A percentile compares a stretch with the other conserved stretches of the same genome.
Conservation (phyloP, 2,888 invertebrate genomes). For the Patella depressa region DNA sequence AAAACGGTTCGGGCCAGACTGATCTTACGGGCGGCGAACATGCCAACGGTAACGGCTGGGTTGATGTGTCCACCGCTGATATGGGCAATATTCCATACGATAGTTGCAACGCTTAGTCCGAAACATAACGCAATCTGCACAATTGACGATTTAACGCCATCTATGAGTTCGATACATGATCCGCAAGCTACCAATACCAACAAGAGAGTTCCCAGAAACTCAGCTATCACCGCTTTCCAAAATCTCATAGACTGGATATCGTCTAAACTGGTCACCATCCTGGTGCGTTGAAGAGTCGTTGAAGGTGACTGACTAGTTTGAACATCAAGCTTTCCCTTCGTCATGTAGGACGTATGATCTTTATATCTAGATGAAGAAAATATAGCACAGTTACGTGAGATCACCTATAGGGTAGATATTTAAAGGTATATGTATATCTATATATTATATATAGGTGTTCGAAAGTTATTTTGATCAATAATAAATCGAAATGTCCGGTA, state of each 20-base stretch:
- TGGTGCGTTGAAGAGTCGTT: conserved; percentile 14
- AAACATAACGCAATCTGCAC: conserved; percentile 88
- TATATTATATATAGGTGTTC: too few relatives aligned
- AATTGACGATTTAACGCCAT: conserved; percentile 27
- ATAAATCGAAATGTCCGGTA: too few relatives aligned
- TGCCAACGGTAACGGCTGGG: conserved; percentile 90
- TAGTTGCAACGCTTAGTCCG: conserved; percentile 88
- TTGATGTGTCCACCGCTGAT: conserved; percentile 93
- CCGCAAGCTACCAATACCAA: conserved; percentile 90
- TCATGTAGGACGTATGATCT: background rate
- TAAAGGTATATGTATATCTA: too few relatives aligned
- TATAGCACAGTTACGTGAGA: too few relatives aligned
- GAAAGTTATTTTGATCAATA: too few relatives aligned
- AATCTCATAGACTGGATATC: conserved; percentile 68
- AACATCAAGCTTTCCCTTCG: background rate
- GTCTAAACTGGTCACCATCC: conserved; percentile 45
- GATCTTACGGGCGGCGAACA: conserved; percentile 86
- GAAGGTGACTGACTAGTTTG: background rate
- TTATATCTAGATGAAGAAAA: too few relatives aligned
- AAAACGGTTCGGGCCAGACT: conserved; percentile 86
- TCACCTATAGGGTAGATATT: too few relatives aligned
- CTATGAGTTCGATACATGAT: conserved; percentile 72
- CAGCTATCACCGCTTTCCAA: conserved; percentile 87
- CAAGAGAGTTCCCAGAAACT: conserved; percentile 89
- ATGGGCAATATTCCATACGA: conserved; percentile 87